A percentile compares a stretch with the other conserved stretches of the same genome.
phyloP scores from a whole-genome alignment of 2,888 invertebrate species.

The Eilema caniola region DNA sequence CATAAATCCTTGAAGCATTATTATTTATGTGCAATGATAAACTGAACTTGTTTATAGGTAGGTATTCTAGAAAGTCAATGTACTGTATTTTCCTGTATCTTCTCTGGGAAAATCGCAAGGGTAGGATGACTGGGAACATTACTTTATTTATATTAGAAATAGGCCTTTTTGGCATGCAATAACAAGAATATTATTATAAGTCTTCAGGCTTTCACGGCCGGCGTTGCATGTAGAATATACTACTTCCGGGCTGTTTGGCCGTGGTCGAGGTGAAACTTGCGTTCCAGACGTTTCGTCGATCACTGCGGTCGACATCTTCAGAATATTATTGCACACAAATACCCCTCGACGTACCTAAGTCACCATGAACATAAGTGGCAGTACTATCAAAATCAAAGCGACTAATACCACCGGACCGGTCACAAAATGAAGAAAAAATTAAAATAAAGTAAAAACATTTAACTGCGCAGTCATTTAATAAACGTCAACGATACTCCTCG shows the following conservation, averaged over 20 bases:
- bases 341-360: not conserved
- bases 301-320: no score
- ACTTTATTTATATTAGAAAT: not conserved
- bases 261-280: no score
- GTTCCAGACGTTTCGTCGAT: no score
- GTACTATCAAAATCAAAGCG: not conserved
- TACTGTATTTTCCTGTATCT: slow-evolving; percentile 48
- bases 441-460: not conserved
- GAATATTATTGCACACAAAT: not conserved
- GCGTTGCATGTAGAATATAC: no score
- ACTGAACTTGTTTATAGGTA: slow-evolving; percentile 30
- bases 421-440: not conserved
- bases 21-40: slow-evolving; percentile 41
- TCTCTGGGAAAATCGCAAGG: slow-evolving; percentile 32
- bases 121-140: slow-evolving; percentile 28
- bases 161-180: not conserved
- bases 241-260: no score
- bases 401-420: not conserved
- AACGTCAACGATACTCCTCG: not conserved
- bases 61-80: slow-evolving; percentile 35
- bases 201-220: no score
- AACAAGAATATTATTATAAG: no score
- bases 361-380: no score
- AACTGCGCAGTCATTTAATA: not conserved
- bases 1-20: slow-evolving; percentile 21